Percentiles rank a stretch among this genome's conserved stretches.
Conservation (phyloP, 1,140 invertebrate genomes). For the Drosophila nebulosa region DNA sequence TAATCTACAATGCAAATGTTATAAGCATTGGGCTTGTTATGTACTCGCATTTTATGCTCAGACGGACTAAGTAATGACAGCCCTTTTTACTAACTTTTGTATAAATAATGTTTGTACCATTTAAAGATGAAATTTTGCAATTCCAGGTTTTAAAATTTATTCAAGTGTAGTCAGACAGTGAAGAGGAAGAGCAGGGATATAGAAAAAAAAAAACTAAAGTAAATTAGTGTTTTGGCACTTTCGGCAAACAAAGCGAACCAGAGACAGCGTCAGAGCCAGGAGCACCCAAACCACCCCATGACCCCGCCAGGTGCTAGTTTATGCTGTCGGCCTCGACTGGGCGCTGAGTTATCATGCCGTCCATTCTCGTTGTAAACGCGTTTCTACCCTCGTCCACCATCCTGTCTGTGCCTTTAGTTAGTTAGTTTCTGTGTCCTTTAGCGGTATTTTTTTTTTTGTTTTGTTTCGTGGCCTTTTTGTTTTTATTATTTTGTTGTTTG, state of each 20-base stretch:
- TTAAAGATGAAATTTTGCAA: background rate
- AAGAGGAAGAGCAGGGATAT: background rate
- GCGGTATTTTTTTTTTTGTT: conserved; percentile 20
- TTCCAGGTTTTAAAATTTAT: background rate
- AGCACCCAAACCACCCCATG: conserved; percentile 34
- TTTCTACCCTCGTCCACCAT: background rate
- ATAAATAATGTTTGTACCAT: too few relatives aligned
- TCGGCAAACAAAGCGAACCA: conserved; percentile 68
- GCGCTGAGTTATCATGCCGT: conserved; percentile 59
- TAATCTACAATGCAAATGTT: too few relatives aligned
- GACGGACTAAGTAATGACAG: too few relatives aligned
- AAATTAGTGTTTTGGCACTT: conserved; percentile 80
- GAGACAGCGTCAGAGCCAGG: background rate
- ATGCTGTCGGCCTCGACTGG: conserved; percentile 46
- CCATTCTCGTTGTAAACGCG: background rate
- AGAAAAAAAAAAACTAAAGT: conserved; percentile 50
- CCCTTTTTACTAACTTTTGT: too few relatives aligned
- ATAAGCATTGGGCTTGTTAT: too few relatives aligned
- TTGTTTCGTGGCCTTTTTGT: background rate
- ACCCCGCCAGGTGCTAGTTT: conserved; percentile 67
- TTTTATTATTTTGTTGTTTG: conserved; percentile 26
- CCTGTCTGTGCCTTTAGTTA: conserved; percentile 48
- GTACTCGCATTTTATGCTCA: too few relatives aligned
- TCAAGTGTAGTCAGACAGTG: background rate
- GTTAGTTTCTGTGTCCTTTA: conserved; percentile 74